These are phyloP conservation scores for Syrmaticus mikado DNA, from an alignment of 2,113 vertebrate genomes.

Conservation along the genomic window DNA sequence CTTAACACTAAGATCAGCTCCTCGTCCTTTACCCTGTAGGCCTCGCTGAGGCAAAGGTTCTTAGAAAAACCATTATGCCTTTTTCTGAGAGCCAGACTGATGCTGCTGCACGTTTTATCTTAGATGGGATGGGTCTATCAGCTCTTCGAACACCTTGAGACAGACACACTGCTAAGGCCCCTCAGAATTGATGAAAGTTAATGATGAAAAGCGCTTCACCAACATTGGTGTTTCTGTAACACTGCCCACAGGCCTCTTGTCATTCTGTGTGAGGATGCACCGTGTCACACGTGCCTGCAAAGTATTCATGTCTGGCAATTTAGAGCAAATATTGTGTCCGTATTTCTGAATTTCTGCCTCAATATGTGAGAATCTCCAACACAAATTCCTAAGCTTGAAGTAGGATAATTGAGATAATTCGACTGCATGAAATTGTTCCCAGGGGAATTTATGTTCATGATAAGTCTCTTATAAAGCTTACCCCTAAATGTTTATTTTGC, in stretches of 20 bases:
- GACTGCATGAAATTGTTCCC: not conserved
- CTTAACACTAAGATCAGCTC: not conserved
- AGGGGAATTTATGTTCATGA: not conserved
- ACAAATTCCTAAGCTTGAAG: conserved; percentile 29
- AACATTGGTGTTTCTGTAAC: not conserved
- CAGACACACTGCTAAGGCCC: not conserved
- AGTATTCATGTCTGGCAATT: not conserved
- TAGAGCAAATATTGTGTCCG: conserved; percentile 7
- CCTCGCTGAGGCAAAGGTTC: not conserved
- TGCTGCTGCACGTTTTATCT: not conserved
- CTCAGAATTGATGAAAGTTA: not conserved
- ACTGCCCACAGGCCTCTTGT: not conserved
- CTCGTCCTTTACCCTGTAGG: not conserved
- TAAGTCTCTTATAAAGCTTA: not conserved
- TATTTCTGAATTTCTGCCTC: not conserved
- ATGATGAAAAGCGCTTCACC: not conserved
- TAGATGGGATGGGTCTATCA: not conserved
- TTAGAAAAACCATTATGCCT: not conserved
- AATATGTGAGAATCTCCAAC: not conserved
- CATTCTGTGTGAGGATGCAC: not conserved
- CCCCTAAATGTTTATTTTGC: not conserved
- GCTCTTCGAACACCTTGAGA: not conserved
- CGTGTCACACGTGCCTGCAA: rapidly evolving
- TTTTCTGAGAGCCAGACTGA: not conserved
- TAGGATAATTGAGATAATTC: not conserved